Evolutionary conservation across 2,888 invertebrate species (phyloP).

Genomic region (Catocala nupta): DNA sequence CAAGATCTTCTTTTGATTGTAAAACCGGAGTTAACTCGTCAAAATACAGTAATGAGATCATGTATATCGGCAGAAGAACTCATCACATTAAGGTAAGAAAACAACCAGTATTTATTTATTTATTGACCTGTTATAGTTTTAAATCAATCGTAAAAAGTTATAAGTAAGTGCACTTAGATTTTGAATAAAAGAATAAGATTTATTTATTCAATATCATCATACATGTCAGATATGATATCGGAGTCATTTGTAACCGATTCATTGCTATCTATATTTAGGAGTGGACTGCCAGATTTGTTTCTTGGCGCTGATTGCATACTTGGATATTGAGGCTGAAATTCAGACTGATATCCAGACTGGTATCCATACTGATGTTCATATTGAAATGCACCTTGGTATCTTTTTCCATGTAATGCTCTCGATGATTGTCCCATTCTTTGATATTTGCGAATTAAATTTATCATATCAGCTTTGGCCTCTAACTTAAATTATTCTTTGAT

Average conservation of each 20-base stretch:
- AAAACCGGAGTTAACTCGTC: slow-evolving; percentile 28
- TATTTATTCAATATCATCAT: slow-evolving; percentile 29
- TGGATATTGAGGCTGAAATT: too few species aligned
- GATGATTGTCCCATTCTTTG: too few species aligned
- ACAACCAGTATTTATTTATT: slow-evolving; percentile 17
- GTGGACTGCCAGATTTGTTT: slow-evolving; percentile 19
- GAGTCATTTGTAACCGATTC: slow-evolving; percentile 25
- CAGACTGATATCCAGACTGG: too few species aligned
- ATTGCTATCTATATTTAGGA: slow-evolving; percentile 28
- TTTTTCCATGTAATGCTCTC: too few species aligned
- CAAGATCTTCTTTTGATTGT: slow-evolving; percentile 28
- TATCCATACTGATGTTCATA: too few species aligned
- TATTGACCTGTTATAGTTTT: slow-evolving; percentile 11
- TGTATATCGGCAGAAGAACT: slow-evolving; percentile 25
- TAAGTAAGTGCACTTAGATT: slow-evolving; percentile 9
- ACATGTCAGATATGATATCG: slow-evolving; percentile 28
- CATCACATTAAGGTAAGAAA: slow-evolving; percentile 25
- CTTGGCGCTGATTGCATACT: slow-evolving; percentile 20
- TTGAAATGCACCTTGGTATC: too few species aligned
- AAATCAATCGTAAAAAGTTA: neutral
- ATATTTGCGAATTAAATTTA: too few species aligned
- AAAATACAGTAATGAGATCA: slow-evolving; percentile 26
- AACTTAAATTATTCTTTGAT: too few species aligned
- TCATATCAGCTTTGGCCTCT: too few species aligned
- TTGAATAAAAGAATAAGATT: slow-evolving; percentile 12